These are phyloP conservation scores for Vicugna pacos DNA, from an alignment of 2,113 vertebrate genomes.

Conservation along the genomic window DNA sequence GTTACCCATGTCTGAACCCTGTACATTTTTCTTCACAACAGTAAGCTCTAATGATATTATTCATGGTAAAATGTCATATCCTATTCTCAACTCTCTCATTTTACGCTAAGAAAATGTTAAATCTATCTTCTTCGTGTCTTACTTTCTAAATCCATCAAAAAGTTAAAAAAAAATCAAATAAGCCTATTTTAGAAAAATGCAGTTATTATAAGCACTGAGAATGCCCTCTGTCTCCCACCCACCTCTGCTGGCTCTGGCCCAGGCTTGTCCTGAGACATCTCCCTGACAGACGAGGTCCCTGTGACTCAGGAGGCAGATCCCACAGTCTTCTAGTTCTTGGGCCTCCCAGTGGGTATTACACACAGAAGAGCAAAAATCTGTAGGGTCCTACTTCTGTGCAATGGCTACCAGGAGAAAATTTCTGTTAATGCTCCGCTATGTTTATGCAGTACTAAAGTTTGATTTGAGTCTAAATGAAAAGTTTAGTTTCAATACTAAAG, in stretches of 20 bases:
- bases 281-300: no score
- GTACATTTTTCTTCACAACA: background rate
- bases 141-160: background rate
- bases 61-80: background rate
- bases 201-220: background rate
- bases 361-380: background rate
- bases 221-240: background rate
- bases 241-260: background rate
- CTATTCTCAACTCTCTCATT: background rate
- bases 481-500: background rate
- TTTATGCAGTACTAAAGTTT: background rate
- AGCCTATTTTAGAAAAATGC: background rate
- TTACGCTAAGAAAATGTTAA: background rate
- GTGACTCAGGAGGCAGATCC: background rate
- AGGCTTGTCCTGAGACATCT: background rate
- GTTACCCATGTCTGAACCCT: background rate
- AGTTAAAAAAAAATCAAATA: background rate
- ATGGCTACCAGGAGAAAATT: background rate
- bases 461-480: background rate
- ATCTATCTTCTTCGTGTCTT: background rate
- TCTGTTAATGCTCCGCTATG: background rate
- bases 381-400: background rate
- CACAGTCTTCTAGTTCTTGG: background rate
- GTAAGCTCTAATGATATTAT: background rate
- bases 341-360: background rate